These are phyloP conservation scores for Atrina japonica DNA, from an alignment of 2,888 invertebrate species.

Conservation along the genomic window DNA sequence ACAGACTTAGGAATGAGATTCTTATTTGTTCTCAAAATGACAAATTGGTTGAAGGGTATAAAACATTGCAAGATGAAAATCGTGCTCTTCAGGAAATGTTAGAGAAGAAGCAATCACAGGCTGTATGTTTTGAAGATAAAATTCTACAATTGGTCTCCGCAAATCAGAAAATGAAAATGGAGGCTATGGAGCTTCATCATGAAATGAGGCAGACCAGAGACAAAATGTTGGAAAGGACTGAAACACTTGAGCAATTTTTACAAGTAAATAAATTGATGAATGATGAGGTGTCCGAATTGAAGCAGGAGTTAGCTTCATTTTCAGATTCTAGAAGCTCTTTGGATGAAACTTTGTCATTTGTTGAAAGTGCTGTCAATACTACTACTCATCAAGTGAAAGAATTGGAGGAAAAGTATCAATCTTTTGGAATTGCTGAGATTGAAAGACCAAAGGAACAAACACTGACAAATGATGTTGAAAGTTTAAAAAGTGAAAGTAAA, in stretches of 20 bases:
- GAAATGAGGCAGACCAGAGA: not conserved
- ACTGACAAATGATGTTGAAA: too few species aligned
- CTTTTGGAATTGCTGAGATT: not conserved
- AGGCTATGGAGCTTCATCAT: not conserved
- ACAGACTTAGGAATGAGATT: not conserved
- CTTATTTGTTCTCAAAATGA: not conserved
- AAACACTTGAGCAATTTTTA: too few species aligned
- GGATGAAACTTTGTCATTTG: not conserved
- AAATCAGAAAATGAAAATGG: slow-evolving; percentile 25
- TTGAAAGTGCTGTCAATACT: not conserved
- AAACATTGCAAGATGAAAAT: not conserved
- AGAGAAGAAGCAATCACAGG: slow-evolving; percentile 24
- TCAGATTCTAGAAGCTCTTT: not conserved
- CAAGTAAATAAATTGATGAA: too few species aligned
- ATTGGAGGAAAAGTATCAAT: not conserved
- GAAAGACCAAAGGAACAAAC: not conserved
- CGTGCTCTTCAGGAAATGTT: not conserved
- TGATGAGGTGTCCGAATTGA: slow-evolving; percentile 5
- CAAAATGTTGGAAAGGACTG: not conserved
- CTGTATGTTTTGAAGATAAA: slow-evolving; percentile 36
- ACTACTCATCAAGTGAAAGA: not conserved
- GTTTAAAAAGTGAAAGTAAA: not conserved
- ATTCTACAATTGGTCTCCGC: slow-evolving; percentile 42
- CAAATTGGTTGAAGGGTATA: slow-evolving; percentile 24
- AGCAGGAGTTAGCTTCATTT: not conserved